These are phyloP conservation scores for Hippopotamyrus pictus DNA, from an alignment of 2,797 vertebrate genomes.

Conservation along the genomic window DNA sequence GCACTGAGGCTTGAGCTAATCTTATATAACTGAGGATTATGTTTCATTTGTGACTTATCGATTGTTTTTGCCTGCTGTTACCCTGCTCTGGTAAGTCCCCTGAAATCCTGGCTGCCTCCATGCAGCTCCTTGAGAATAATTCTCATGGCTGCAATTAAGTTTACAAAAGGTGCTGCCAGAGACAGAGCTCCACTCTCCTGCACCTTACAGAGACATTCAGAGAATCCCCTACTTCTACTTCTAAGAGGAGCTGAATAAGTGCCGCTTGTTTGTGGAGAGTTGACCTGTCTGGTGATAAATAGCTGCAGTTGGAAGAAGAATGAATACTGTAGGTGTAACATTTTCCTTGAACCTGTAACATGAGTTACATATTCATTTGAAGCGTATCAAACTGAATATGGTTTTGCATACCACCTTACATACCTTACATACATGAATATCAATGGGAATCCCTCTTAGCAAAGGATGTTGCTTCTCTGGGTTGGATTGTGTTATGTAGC, in stretches of 20 bases:
- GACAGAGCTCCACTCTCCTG: not conserved
- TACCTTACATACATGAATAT: not conserved
- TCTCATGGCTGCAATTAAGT: not conserved
- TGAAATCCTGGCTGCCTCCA: not conserved
- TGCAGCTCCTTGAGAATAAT: not conserved
- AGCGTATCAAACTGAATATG: not conserved
- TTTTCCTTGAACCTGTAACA: not conserved
- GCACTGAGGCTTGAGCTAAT: not conserved
- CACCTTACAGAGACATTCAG: not conserved
- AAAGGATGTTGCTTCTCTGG: not conserved
- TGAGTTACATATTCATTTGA: too few relatives aligned
- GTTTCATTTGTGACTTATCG: constrained; percentile 7
- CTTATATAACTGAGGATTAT: not conserved
- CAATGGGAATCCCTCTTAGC: not conserved
- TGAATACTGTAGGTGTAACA: not conserved
- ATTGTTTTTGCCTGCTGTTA: not conserved
- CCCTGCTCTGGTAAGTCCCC: not conserved
- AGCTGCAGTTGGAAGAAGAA: not conserved
- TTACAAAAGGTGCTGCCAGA: not conserved
- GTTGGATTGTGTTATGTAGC: not conserved
- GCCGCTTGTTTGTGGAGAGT: not conserved
- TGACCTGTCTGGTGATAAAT: not conserved
- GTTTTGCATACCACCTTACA: not conserved
- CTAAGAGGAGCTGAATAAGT: not conserved
- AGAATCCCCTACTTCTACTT: not conserved